phyloP scores from a whole-genome alignment of 2,113 vertebrate species.

The Otocyon megalotis region DNA sequence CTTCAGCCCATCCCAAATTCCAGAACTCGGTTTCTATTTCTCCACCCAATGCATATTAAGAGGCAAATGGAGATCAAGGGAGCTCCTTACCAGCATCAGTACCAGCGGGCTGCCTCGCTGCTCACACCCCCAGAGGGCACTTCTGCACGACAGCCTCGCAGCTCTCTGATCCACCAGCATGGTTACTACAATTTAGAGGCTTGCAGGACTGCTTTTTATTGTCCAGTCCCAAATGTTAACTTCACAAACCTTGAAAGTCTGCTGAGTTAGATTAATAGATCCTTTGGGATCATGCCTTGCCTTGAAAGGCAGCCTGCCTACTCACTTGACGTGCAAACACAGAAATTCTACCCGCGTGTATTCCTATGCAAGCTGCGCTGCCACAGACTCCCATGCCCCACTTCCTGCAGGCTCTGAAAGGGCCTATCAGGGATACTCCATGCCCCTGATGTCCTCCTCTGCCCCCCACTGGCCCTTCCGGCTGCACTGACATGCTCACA shows the following conservation, averaged over 20 bases:
- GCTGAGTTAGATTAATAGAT: not conserved
- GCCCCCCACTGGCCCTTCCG: not conserved
- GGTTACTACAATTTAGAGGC: not conserved
- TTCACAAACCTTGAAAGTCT: not conserved
- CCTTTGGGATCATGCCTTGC: not conserved
- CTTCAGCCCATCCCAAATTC: not conserved
- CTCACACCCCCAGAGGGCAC: rapidly evolving
- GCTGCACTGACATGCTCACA: not conserved
- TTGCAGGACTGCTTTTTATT: not conserved
- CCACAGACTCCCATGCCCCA: not conserved
- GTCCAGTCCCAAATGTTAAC: not conserved
- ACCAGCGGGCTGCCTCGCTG: rapidly evolving
- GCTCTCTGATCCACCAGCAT: not conserved
- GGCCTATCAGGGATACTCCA: rapidly evolving
- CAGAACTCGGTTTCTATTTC: not conserved
- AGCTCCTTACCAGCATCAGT: rapidly evolving
- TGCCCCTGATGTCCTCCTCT: not conserved
- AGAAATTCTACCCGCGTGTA: not conserved
- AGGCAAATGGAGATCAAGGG: not conserved
- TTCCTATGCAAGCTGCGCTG: not conserved
- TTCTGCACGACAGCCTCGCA: not conserved
- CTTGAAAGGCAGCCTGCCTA: not conserved
- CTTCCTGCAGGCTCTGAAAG: not conserved
- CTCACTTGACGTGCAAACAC: not conserved
- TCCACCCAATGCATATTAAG: not conserved